Evolutionary conservation across 2,113 vertebrate species (phyloP).

Genomic region (Albula glossodonta): DNA sequence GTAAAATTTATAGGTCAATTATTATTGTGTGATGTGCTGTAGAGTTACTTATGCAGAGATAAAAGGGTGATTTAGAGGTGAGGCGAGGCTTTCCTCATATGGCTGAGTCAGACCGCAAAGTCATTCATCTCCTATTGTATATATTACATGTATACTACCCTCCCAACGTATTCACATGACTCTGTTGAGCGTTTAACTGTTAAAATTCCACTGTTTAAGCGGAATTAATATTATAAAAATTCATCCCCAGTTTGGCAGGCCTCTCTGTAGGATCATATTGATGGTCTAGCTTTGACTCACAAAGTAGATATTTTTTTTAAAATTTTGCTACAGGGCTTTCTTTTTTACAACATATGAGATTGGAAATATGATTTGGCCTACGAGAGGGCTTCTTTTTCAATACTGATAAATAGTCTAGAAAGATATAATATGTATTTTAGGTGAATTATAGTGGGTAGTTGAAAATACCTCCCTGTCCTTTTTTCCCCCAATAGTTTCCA

Average conservation of each 20-base stretch:
- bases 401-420: too few species aligned
- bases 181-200: neutral
- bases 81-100: neutral
- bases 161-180: neutral
- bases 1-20: constrained; percentile 17
- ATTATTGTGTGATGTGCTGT: neutral
- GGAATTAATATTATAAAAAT: neutral
- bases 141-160: neutral
- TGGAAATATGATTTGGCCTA: too few species aligned
- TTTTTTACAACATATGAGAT: too few species aligned
- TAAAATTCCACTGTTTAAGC: neutral
- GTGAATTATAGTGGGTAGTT: too few species aligned
- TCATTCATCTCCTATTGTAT: neutral
- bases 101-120: neutral
- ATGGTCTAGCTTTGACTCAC: too few species aligned
- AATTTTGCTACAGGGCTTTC: too few species aligned
- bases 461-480: too few species aligned
- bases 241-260: neutral
- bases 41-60: neutral
- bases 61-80: constrained; percentile 15
- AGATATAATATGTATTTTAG: too few species aligned
- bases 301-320: too few species aligned
- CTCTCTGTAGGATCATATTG: neutral
- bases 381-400: too few species aligned
- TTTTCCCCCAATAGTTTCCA: too few species aligned